Evolutionary conservation across 2,797 vertebrate genomes (phyloP).

Genomic region (Menidia menidia): DNA sequence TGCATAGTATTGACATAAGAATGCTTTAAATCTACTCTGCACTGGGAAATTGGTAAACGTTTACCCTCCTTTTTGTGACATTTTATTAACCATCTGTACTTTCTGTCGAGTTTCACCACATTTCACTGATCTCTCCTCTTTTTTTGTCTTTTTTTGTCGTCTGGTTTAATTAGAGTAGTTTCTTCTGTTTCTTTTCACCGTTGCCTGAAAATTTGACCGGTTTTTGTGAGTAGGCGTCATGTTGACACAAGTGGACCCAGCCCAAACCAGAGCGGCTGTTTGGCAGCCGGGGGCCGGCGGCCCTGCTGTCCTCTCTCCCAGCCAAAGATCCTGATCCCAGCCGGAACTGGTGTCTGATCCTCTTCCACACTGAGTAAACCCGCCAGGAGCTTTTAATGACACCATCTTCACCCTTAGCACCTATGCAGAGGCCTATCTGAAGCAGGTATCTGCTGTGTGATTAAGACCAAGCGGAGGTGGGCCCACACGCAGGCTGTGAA

Average conservation of each 20-base stretch:
- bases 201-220: conserved; percentile 25
- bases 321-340: conserved; percentile 43
- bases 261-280: conserved; percentile 52
- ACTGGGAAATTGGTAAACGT: neutral
- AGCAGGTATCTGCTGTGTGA: conserved; percentile 20
- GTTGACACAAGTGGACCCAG: conserved; percentile 68
- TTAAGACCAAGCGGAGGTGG: conserved; percentile 2
- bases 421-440: conserved; percentile 7
- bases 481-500: neutral
- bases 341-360: conserved; percentile 44
- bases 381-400: conserved; percentile 43
- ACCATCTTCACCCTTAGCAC: neutral
- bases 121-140: neutral
- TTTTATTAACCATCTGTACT: neutral
- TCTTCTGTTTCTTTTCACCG: conserved; percentile 19
- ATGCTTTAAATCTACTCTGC: no score
- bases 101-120: neutral
- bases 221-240: conserved; percentile 56
- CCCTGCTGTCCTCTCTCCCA: conserved; percentile 43
- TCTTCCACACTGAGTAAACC: conserved; percentile 24
- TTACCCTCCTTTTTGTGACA: no score
- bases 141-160: neutral
- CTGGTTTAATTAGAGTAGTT: neutral
- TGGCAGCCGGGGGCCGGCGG: conserved; percentile 46
- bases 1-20: neutral